Conservation (phyloP, 2,888 invertebrate species). For the Arenicola marina region DNA sequence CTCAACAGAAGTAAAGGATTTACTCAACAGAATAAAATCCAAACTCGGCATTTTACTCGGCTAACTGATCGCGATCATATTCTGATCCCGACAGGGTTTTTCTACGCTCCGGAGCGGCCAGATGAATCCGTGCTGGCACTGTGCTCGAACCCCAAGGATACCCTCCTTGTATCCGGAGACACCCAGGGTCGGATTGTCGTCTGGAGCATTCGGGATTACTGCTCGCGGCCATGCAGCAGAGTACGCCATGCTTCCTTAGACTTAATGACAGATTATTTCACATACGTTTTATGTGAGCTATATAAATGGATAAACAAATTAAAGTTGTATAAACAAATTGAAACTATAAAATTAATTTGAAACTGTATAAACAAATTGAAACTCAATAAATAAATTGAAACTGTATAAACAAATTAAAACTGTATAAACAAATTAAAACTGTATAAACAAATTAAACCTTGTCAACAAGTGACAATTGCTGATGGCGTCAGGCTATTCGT, state of each 20-base stretch:
- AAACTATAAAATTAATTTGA: no score
- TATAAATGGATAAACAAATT: no score
- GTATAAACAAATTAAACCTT: no score
- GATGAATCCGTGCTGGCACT: constrained; percentile 56
- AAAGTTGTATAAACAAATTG: no score
- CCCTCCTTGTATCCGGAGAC: constrained; percentile 52
- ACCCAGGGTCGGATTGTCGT: constrained; percentile 51
- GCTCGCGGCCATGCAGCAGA: constrained; percentile 25
- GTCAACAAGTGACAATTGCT: no score
- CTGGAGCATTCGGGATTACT: constrained; percentile 55
- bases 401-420: no score
- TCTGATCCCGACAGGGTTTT: constrained; percentile 40
- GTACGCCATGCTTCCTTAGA: background rate
- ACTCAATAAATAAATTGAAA: no score
- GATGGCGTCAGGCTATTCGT: background rate
- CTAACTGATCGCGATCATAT: background rate
- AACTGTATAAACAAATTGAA: no score
- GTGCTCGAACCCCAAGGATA: constrained; percentile 45
- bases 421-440: no score
- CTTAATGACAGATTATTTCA: background rate
- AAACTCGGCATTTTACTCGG: background rate
- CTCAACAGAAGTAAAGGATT: no score
- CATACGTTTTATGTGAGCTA: background rate
- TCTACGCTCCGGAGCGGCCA: constrained; percentile 46
- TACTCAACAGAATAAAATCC: no score